Evolutionary conservation across 2,888 invertebrate species (phyloP), one percentile per base, ranked within the genome.

Genomic region (Oligia strigilis): DNA sequence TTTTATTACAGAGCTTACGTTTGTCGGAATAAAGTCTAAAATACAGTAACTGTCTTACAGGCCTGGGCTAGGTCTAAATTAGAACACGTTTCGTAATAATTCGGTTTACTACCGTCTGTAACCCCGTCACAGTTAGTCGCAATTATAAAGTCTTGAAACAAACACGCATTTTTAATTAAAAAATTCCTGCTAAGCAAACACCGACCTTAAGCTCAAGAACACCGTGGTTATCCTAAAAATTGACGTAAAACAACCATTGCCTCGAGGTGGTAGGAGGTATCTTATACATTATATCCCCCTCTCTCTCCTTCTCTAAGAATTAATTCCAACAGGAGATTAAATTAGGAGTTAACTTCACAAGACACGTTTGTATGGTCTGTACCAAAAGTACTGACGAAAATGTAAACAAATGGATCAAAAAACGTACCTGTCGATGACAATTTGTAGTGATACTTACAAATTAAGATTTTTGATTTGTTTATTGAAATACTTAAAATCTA

Each of bases 261-360:
- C 23, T 23, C 23, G 23, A 58, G 8, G 23, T 43, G 14, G 46
- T 46, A 13, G 49, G 9, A 49, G 13, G 49, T n/a, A 17, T n/a
- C 17, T 17, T 17, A 43, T 43, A 43, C 9, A 43, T 2, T 8
- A 11, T 13, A 43, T 62, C 40, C 62, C 17, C 17, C 9, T 17
- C 9, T 23, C 14, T 46, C 29, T 40, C 14, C 8, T 29, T 23
- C 23, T 11, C 1, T 29, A 62, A 46, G 19, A 65, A 60, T 72
- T 65, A 72, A 73, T 66, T 70, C 46, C 69, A 73, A 62, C 72
- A 66, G 80, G 75, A 75, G 49, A 74, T 72, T 49, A 29, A 72
- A 65, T 46, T 55, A 36, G 1, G 6, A 49, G 43, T n/a, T 40
- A n/a, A 60, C 36, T 29, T 23, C 29, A 43, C 46, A 62, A 74